These are phyloP conservation scores for Hirtodrosophila cameraria DNA, from an alignment of 2,888 invertebrate species.

Conservation along the genomic window DNA sequence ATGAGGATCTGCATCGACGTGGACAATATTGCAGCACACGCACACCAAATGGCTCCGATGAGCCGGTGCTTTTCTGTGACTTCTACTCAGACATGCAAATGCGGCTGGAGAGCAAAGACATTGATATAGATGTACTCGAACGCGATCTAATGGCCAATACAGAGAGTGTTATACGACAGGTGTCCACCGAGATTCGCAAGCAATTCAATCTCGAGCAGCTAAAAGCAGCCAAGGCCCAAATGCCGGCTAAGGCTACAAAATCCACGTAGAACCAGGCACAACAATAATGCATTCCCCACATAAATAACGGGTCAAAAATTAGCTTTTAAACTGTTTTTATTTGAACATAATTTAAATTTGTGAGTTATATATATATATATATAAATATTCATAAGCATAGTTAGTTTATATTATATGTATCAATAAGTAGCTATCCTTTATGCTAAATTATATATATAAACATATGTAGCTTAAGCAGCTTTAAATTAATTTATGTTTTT, in stretches of 20 bases:
- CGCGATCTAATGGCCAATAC: constrained; percentile 81
- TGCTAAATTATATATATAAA: background rate
- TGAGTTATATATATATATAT: background rate
- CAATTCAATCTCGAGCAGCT: constrained; percentile 78
- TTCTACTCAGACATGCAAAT: constrained; percentile 84
- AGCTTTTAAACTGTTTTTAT: constrained; percentile 18
- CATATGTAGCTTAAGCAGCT: no score
- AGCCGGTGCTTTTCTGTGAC: constrained; percentile 83
- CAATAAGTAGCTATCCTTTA: constrained; percentile 5
- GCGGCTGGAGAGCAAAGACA: constrained; percentile 82
- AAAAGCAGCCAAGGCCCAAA: constrained; percentile 71
- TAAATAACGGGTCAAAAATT: constrained; percentile 31
- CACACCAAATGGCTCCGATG: constrained; percentile 78
- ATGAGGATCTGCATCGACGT: constrained; percentile 80
- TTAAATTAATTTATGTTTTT: background rate
- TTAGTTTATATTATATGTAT: background rate
- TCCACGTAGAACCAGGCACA: constrained; percentile 34
- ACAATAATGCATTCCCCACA: constrained; percentile 47
- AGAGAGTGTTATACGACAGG: constrained; percentile 79
- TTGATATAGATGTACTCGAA: constrained; percentile 82
- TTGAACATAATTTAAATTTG: background rate
- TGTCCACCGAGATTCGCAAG: constrained; percentile 79
- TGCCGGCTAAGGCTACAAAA: constrained; percentile 57
- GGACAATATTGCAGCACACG: constrained; percentile 83
- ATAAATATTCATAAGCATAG: background rate